These are phyloP conservation scores for Agrilus mali DNA, from an alignment of 2,888 invertebrate genomes.

Conservation along the genomic window DNA sequence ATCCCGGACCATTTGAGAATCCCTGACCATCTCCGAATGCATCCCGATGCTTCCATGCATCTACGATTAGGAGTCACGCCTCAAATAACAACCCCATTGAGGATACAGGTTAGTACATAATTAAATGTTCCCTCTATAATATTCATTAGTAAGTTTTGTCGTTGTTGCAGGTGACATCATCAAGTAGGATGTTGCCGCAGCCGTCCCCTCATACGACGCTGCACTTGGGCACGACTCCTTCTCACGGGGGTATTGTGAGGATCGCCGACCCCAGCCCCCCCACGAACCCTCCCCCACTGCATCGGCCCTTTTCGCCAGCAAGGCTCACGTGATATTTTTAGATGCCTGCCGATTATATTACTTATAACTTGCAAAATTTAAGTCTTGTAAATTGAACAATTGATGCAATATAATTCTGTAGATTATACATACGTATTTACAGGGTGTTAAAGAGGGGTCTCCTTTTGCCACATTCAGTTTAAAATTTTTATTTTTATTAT, in stretches of 20 bases:
- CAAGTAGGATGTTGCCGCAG: conserved; percentile 19
- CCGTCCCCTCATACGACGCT: conserved; percentile 23
- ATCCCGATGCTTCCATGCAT: conserved; percentile 26
- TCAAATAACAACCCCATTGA: conserved; percentile 27
- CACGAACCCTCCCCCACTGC: conserved; percentile 25
- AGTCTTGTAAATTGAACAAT: conserved; percentile 4
- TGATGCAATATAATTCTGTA: conserved; percentile 6
- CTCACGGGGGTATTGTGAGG: conserved; percentile 28
- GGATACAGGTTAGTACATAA: conserved; percentile 24
- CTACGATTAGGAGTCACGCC: conserved; percentile 23
- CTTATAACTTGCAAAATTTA: neutral
- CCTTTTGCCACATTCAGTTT: no score
- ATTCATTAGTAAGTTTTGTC: no score
- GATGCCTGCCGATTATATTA: conserved; percentile 9
- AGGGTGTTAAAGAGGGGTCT: no score
- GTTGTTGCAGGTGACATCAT: conserved; percentile 17
- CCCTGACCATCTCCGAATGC: conserved; percentile 10
- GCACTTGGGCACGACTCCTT: conserved; percentile 17
- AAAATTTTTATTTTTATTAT: conserved; percentile 3
- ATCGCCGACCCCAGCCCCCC: conserved; percentile 29
- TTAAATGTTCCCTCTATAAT: no score
- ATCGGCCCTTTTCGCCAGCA: conserved; percentile 34
- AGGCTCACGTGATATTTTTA: conserved; percentile 33
- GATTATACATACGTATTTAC: neutral
- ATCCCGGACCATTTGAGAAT: conserved; percentile 22